phyloP scores from a whole-genome alignment of 2,888 invertebrate species.

The Linnaemya vulpina region DNA sequence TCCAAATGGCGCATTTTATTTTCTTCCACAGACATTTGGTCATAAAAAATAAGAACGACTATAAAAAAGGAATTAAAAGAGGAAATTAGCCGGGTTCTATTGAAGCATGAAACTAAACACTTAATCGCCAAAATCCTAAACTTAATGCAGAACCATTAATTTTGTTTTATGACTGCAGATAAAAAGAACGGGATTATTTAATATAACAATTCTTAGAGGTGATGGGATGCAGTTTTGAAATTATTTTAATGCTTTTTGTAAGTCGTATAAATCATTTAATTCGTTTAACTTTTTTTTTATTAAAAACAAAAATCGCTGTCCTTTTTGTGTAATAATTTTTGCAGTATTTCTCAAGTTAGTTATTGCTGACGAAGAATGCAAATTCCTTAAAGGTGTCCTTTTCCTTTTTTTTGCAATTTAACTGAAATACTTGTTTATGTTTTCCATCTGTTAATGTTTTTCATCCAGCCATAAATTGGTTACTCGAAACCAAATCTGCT shows the following conservation, averaged over 20 bases:
- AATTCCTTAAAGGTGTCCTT: slow-evolving; percentile 18
- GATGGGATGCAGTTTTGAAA: neutral
- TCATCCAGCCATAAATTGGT: slow-evolving; percentile 53
- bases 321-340: neutral
- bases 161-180: neutral
- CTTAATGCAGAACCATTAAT: neutral
- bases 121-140: neutral
- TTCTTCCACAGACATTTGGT: neutral
- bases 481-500: slow-evolving; percentile 54
- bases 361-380: slow-evolving; percentile 5
- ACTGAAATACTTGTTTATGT: neutral
- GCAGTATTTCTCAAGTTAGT: neutral
- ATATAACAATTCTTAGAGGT: neutral
- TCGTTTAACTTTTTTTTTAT: neutral
- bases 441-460: slow-evolving; percentile 7
- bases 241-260: neutral
- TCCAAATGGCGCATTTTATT: neutral
- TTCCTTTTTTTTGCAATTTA: neutral
- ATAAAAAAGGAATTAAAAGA: neutral
- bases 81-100: neutral
- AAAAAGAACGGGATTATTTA: neutral
- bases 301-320: neutral
- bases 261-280: neutral
- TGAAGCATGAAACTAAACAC: neutral
- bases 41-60: neutral